These are phyloP conservation scores for Leucoptera coffeella DNA, from an alignment of 2,888 invertebrate species.

Conservation along the genomic window DNA sequence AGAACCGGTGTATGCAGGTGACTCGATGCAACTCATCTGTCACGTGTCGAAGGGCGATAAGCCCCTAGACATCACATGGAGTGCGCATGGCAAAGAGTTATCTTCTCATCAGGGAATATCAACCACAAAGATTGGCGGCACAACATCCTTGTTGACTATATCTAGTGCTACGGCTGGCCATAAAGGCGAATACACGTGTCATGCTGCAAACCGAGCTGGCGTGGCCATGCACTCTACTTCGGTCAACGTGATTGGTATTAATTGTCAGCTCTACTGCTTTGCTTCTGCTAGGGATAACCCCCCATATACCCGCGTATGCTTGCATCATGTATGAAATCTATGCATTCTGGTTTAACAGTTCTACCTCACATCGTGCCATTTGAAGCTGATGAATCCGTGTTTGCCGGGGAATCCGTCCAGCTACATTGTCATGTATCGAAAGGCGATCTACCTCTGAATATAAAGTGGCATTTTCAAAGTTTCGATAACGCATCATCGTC, in stretches of 20 bases:
- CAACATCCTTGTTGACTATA: slow-evolving; percentile 61
- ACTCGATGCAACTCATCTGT: slow-evolving; percentile 57
- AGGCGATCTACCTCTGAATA: slow-evolving; percentile 69
- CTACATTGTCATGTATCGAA: slow-evolving; percentile 64
- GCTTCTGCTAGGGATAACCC: no score
- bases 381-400: slow-evolving; percentile 59
- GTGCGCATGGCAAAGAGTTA: slow-evolving; percentile 58
- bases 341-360: slow-evolving; percentile 53
- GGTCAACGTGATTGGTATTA: slow-evolving; percentile 64
- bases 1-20: slow-evolving; percentile 59
- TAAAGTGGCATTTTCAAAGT: slow-evolving; percentile 71
- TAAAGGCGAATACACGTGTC: slow-evolving; percentile 66
- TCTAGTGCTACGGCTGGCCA: slow-evolving; percentile 58
- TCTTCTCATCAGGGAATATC: slow-evolving; percentile 49
- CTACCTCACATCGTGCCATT: slow-evolving; percentile 63
- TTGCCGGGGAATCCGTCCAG: slow-evolving; percentile 64
- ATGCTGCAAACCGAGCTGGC: slow-evolving; percentile 62
- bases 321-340: slow-evolving; percentile 21
- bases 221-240: slow-evolving; percentile 54
- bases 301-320: slow-evolving; percentile 39
- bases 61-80: slow-evolving; percentile 71
- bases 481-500: slow-evolving; percentile 48
- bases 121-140: slow-evolving; percentile 55
- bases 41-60: slow-evolving; percentile 62
- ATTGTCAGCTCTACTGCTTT: slow-evolving; percentile 14